Percentiles rank a stretch among this genome's conserved stretches.
phyloP scores from a whole-genome alignment of 2,113 vertebrate species.

The western clawed frog (Xenopus tropicalis) region UCB_Xtro_10.0 CM004443.2:140319501-140320000 shows the following conservation, averaged over 20 bases:
- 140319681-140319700: not conserved
- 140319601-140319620: not conserved
- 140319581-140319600: not conserved
- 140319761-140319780: no score
- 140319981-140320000: no score
- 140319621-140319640: not conserved
- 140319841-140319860: conserved; percentile 4
- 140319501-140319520: not conserved
- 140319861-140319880: conserved; percentile 10
- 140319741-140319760: no score
- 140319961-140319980: no score
- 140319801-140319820: conserved; percentile 18
- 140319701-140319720: not conserved
- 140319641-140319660: not conserved
- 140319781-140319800: not conserved
- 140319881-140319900: not conserved
- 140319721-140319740: not conserved
- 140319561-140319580: not conserved
- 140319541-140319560: not conserved
- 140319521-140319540: not conserved
- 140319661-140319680: not conserved
- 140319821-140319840: conserved; percentile 14
- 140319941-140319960: no score
- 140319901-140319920: no score
- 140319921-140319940: no score